Conservation (phyloP, 2,113 vertebrate genomes). For the Ptychochromis oligacanthus region DNA sequence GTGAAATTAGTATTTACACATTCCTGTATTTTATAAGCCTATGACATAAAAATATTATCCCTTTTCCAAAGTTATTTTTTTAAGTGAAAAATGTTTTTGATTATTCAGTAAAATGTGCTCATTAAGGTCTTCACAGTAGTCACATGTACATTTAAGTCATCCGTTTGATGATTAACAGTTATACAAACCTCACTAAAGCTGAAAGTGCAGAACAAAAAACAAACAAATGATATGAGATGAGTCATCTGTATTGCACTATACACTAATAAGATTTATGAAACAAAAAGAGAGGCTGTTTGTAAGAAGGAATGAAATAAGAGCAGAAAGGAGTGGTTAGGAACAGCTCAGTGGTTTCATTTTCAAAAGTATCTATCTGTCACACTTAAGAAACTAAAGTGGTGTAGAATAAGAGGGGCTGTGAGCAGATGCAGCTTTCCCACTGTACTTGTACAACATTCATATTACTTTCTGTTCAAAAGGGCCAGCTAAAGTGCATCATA, state of each 20-base stretch:
- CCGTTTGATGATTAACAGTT: neutral
- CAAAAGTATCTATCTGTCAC: neutral
- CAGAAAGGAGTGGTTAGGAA: neutral
- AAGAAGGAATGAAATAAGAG: constrained; percentile 12
- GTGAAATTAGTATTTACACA: constrained; percentile 1
- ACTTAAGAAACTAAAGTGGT: neutral
- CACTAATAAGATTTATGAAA: constrained; percentile 8
- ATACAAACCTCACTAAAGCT: neutral
- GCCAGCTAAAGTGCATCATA: constrained; percentile 60
- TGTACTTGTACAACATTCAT: neutral
- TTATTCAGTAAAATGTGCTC: constrained; percentile 5
- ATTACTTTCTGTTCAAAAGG: neutral
- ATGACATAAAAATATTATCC: constrained; percentile 23
- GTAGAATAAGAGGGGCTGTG: neutral
- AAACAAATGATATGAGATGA: neutral
- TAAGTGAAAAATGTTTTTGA: neutral
- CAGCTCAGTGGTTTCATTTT: constrained; percentile 18
- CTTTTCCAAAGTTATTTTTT: constrained; percentile 31
- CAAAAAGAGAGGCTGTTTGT: neutral
- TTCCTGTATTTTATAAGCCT: neutral
- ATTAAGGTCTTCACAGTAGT: constrained; percentile 18
- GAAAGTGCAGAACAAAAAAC: neutral
- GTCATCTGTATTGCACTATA: neutral
- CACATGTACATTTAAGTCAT: neutral
- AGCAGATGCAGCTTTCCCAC: neutral